These are phyloP conservation scores for Parasteatoda tepidariorum DNA, from an alignment of 1,140 invertebrate species.

Conservation along the genomic window DNA sequence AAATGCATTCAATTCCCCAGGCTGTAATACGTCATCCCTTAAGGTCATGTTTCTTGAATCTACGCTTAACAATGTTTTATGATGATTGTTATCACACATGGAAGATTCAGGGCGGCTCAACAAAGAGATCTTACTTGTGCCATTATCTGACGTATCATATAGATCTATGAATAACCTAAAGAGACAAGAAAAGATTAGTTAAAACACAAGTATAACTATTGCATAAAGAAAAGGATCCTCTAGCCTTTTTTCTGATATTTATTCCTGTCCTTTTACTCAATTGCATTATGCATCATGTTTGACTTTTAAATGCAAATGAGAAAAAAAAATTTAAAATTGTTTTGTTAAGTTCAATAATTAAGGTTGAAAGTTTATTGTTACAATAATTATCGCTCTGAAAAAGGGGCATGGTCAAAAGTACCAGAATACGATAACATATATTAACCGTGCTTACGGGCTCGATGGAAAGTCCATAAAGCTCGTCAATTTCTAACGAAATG, in stretches of 20 bases:
- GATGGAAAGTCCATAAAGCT: too few relatives aligned
- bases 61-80: conserved; percentile 3
- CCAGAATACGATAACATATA: too few relatives aligned
- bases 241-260: not conserved
- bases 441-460: too few relatives aligned
- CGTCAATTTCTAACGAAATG: too few relatives aligned
- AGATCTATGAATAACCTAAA: conserved; percentile 15
- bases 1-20: conserved; percentile 25
- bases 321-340: not conserved
- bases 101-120: not conserved
- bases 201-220: too few relatives aligned
- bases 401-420: too few relatives aligned
- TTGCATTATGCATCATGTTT: not conserved
- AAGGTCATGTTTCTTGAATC: conserved; percentile 22
- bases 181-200: not conserved
- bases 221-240: not conserved
- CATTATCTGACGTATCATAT: not conserved
- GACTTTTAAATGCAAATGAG: not conserved
- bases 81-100: not conserved
- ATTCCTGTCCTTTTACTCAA: not conserved
- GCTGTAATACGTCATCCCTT: not conserved
- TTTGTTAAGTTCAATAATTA: not conserved
- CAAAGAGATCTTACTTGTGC: not conserved
- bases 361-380: too few relatives aligned
- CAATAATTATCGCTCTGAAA: too few relatives aligned